Base-by-base conservation (phyloP, 35 echinoderm and acorn worm species). In the Anneissia japonica region DNA sequence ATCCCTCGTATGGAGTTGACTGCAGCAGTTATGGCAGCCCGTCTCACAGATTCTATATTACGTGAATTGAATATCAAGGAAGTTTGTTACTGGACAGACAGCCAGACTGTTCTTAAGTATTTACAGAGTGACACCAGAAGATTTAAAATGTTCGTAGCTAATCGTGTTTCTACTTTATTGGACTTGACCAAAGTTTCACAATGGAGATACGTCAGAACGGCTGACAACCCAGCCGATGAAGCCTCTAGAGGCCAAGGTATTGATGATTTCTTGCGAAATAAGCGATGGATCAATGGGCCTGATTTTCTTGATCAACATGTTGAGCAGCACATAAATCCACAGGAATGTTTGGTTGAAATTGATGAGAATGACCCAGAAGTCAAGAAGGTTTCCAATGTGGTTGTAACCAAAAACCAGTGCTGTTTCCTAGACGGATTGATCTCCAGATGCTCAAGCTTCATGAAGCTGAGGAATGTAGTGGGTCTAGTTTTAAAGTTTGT, bases 141-240 rank as follows among this genome's bases (percentile, higher is more conserved):
- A 77, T 91, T 86, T 35, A 76, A 86, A 37, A 38, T 77, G n/a
- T 91, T 91, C 81, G 89, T 91, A 12, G 90, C 84, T 4, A 92
- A 92, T 45, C 88, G 90, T 64, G 84, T 92, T 34, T 30, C 78
- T 28, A 40, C 37, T 0, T 81, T 92, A 6, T 38, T 46, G 28
- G 79, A 92, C 9, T 9, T 45, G 0, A 73, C 84, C 36, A 28
- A 87, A 17, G 17, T 46, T 3, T 23, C 37, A 10, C 84, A 92
- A 74, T 91, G 89, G 89, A 35, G 46, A 1, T 85, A 91, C 37
- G 89, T 91, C 40, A 38, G 64, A 32, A 86, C 83, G 11, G 0
- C 30, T 13, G 31, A 90, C 38, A 90, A 90, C 40, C 88, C 88
- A 37, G 88, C 81, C 0, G 81, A 84, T 51, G 81, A 84, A 38